These are phyloP conservation scores for Machimus atricapillus DNA, from an alignment of 2,888 invertebrate genomes.

Conservation along the genomic window DNA sequence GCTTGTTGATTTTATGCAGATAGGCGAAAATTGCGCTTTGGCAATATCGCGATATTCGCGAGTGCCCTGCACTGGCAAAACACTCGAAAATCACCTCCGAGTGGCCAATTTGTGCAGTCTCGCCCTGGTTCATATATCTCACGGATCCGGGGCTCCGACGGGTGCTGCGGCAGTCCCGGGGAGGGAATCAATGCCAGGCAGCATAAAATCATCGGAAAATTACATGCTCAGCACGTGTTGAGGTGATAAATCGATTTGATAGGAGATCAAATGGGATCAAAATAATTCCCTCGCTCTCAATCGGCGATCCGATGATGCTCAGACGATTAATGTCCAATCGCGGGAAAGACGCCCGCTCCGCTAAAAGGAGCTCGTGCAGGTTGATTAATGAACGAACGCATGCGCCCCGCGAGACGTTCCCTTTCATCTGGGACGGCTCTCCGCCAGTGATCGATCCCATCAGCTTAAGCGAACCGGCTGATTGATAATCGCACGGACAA, in stretches of 20 bases:
- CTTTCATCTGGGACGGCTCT: neutral
- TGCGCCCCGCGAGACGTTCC: neutral
- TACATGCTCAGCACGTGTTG: constrained; percentile 36
- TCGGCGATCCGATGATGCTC: constrained; percentile 23
- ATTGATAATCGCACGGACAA: neutral
- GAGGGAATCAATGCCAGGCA: neutral
- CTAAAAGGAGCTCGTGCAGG: constrained; percentile 22
- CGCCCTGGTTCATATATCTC: neutral
- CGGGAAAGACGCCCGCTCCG: neutral
- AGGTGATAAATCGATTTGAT: constrained; percentile 28
- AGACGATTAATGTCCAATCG: constrained; percentile 23
- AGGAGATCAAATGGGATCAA: constrained; percentile 36
- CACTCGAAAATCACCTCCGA: constrained; percentile 8
- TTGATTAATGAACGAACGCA: constrained; percentile 33
- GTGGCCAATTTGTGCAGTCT: neutral
- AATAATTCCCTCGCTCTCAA: constrained; percentile 13
- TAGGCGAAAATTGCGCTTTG: constrained; percentile 15
- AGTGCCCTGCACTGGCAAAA: neutral
- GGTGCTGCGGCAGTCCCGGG: neutral
- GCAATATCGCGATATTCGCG: neutral
- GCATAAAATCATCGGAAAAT: constrained; percentile 38
- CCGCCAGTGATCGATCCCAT: neutral
- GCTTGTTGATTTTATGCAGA: constrained; percentile 29
- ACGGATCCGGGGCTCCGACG: neutral
- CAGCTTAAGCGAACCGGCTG: neutral